phyloP scores from a whole-genome alignment of 2,797 vertebrate genomes.

The Gadopsis bispinosus region DNA sequence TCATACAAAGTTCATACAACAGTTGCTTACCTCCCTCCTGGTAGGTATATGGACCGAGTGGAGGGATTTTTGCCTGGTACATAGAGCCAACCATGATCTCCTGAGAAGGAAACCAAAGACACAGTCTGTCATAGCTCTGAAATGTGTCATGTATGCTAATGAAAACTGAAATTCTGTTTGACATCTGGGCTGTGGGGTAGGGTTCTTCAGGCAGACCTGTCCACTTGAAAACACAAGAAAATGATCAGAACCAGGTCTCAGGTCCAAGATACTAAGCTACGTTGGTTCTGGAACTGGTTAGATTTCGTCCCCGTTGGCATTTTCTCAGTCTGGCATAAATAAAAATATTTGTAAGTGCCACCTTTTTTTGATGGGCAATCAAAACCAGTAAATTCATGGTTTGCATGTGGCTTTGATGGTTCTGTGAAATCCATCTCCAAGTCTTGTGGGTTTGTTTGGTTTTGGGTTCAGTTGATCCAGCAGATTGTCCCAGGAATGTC shows the following conservation, averaged over 20 bases:
- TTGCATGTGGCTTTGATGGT: not conserved
- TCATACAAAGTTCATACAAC: not conserved
- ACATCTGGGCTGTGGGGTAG: not conserved
- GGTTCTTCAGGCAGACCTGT: not conserved
- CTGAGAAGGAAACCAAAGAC: conserved; percentile 75
- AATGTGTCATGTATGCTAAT: not conserved
- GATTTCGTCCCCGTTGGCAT: not conserved
- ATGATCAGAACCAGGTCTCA: not conserved
- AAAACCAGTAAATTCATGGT: not conserved
- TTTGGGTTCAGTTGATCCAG: not conserved
- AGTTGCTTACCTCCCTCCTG: conserved; percentile 87
- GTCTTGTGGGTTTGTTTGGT: not conserved
- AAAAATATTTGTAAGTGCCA: not conserved
- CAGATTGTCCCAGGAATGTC: not conserved
- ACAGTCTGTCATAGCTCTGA: conserved; percentile 5
- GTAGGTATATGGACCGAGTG: conserved; percentile 80
- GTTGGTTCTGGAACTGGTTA: not conserved
- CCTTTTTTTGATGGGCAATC: not conserved
- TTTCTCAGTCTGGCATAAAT: not conserved
- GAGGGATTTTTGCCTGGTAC: conserved; percentile 92
- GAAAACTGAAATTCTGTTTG: not conserved
- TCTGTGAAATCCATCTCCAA: not conserved
- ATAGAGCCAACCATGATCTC: conserved; percentile 96
- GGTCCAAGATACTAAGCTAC: not conserved
- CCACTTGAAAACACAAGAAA: not conserved